Percentiles rank a stretch among this genome's conserved stretches.
Conservation (phyloP, 2,888 invertebrate genomes). For the Frankliniella intonsa region DNA sequence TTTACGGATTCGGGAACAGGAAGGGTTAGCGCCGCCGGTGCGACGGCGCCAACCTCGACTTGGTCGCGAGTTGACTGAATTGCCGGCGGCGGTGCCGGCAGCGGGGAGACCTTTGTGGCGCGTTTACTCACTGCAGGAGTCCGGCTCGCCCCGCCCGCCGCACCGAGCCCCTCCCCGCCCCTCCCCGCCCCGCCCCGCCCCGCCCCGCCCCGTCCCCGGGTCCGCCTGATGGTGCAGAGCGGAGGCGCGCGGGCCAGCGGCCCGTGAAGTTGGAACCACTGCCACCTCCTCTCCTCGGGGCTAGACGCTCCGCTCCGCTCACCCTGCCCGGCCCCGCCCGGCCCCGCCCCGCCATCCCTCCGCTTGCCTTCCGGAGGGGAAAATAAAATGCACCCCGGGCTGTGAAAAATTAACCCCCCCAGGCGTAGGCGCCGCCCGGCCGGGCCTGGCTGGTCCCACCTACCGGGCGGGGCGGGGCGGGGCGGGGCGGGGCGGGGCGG, state of each 20-base stretch:
- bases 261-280: slow-evolving; percentile 19
- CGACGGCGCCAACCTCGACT: too few relatives aligned
- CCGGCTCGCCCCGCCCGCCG: too few relatives aligned
- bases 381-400: slow-evolving; percentile 19
- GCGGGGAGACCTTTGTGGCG: too few relatives aligned
- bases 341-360: not conserved
- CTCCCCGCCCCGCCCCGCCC: too few relatives aligned
- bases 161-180: too few relatives aligned
- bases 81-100: too few relatives aligned
- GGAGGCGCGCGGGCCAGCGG: not conserved
- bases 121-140: too few relatives aligned
- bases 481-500: too few relatives aligned
- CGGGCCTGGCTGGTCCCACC: not conserved
- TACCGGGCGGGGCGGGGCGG: not conserved
- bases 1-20: too few relatives aligned
- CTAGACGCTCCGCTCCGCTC: not conserved
- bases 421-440: not conserved
- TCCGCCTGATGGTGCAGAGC: not conserved
- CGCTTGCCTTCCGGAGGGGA: not conserved
- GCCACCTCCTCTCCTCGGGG: not conserved
- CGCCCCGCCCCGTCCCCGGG: not conserved
- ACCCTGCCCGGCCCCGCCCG: not conserved
- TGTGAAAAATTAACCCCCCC: slow-evolving; percentile 17
- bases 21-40: too few relatives aligned
- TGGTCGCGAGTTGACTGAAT: too few relatives aligned